Percentiles rank a stretch among this genome's conserved stretches.
Evolutionary conservation across 2,113 vertebrate species (phyloP).

Genomic region (Dasyornis broadbenti): DNA sequence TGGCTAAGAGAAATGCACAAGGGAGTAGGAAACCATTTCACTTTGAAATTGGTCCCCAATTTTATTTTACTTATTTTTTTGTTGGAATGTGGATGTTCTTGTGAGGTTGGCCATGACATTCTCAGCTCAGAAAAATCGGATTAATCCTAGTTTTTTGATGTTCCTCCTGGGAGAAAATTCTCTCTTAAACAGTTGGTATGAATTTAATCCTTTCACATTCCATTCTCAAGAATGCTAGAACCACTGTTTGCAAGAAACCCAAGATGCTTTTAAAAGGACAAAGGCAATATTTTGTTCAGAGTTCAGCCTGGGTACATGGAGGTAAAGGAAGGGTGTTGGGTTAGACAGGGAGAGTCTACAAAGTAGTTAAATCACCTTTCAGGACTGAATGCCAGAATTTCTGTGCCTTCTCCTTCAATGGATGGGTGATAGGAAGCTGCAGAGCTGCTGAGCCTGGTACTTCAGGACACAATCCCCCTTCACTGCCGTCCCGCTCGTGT

Average conservation of each 20-base stretch:
- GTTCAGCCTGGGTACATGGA: background rate
- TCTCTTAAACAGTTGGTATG: background rate
- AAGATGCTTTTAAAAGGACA: background rate
- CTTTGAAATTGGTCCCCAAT: background rate
- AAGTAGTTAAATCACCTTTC: background rate
- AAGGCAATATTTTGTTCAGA: accelerated
- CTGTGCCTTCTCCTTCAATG: background rate
- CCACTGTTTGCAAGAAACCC: background rate
- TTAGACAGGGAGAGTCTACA: background rate
- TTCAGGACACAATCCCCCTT: background rate
- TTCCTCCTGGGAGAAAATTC: background rate
- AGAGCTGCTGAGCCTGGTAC: background rate
- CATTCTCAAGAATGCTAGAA: slow-evolving; percentile 1
- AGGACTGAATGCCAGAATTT: background rate
- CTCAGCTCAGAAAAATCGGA: slow-evolving; percentile 5
- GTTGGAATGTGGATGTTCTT: background rate
- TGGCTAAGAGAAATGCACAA: background rate
- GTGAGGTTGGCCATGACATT: background rate
- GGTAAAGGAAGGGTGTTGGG: background rate
- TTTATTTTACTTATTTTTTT: background rate
- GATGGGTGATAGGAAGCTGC: background rate
- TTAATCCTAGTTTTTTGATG: slow-evolving; percentile 25
- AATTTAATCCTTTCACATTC: background rate
- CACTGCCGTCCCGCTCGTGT: background rate
- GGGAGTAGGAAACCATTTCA: background rate